These are phyloP conservation scores for Micropterix aruncella DNA, from an alignment of 2,888 invertebrate species.

Conservation along the genomic window DNA sequence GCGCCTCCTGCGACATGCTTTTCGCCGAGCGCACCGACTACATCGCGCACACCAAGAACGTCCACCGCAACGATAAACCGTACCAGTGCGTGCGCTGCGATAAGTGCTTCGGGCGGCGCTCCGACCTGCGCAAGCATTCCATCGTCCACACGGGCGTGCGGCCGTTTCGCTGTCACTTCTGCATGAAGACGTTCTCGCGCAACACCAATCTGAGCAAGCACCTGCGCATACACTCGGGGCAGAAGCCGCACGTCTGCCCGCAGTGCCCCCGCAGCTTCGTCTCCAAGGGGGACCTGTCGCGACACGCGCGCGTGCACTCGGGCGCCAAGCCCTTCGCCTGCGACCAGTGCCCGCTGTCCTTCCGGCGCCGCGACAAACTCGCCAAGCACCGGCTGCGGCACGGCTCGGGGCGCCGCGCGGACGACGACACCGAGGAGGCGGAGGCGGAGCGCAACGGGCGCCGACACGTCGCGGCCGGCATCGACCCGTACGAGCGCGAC, in stretches of 20 bases:
- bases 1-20: constrained; percentile 42
- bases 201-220: constrained; percentile 68
- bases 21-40: constrained; percentile 46
- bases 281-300: constrained; percentile 48
- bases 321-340: constrained; percentile 53
- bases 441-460: constrained; percentile 16
- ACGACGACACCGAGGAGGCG: constrained; percentile 20
- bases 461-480: constrained; percentile 41
- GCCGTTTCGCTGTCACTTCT: constrained; percentile 58
- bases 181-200: constrained; percentile 59
- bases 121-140: constrained; percentile 58
- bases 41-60: constrained; percentile 50
- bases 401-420: constrained; percentile 22
- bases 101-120: constrained; percentile 53
- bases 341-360: constrained; percentile 48
- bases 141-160: constrained; percentile 65
- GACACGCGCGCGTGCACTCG: constrained; percentile 53
- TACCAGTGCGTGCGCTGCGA: constrained; percentile 56
- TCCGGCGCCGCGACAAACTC: constrained; percentile 54
- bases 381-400: constrained; percentile 51
- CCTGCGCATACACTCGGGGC: constrained; percentile 54
- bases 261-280: constrained; percentile 61
- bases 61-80: constrained; percentile 55
- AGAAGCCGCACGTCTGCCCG: constrained; percentile 58
- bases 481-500: constrained; percentile 35